These are phyloP conservation scores for Phrynocephalus versicolor DNA, from an alignment of 2,113 vertebrate genomes.

Conservation along the genomic window DNA sequence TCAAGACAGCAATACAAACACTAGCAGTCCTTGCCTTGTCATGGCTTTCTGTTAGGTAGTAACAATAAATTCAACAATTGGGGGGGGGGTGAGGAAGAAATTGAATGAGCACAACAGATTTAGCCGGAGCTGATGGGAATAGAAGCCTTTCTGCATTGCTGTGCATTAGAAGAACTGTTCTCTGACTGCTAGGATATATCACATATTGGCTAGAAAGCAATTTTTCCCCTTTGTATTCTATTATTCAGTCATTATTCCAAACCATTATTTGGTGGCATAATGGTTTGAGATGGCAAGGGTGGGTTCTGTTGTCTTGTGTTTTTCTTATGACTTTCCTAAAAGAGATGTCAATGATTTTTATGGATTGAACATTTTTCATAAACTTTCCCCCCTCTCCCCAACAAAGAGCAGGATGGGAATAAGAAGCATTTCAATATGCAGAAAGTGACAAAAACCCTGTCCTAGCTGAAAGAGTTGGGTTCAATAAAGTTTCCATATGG, in stretches of 20 bases:
- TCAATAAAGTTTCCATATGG: slow-evolving; percentile 33
- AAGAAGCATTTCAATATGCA: slow-evolving; percentile 32
- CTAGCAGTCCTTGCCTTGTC: neutral
- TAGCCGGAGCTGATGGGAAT: neutral
- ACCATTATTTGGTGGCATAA: neutral
- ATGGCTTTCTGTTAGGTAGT: neutral
- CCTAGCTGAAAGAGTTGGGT: slow-evolving; percentile 26
- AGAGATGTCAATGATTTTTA: slow-evolving; percentile 24
- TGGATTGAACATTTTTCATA: slow-evolving; percentile 14
- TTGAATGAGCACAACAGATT: neutral
- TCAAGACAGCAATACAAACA: neutral
- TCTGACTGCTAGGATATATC: neutral
- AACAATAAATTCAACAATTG: neutral
- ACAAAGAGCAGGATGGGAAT: neutral
- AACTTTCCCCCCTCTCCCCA: no score
- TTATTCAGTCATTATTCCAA: neutral
- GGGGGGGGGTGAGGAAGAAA: neutral
- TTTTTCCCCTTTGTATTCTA: neutral
- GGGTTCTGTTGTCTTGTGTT: neutral
- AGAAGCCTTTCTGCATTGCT: neutral
- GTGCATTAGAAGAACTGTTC: slow-evolving; percentile 17
- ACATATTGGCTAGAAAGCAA: neutral
- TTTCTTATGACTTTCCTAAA: slow-evolving; percentile 11
- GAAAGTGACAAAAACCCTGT: slow-evolving; percentile 26
- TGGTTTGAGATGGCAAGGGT: neutral